A percentile compares a stretch with the other conserved stretches of the same genome.
phyloP scores from a whole-genome alignment of 2,797 vertebrate species.

The Pantherophis alleghaniensis region DNA sequence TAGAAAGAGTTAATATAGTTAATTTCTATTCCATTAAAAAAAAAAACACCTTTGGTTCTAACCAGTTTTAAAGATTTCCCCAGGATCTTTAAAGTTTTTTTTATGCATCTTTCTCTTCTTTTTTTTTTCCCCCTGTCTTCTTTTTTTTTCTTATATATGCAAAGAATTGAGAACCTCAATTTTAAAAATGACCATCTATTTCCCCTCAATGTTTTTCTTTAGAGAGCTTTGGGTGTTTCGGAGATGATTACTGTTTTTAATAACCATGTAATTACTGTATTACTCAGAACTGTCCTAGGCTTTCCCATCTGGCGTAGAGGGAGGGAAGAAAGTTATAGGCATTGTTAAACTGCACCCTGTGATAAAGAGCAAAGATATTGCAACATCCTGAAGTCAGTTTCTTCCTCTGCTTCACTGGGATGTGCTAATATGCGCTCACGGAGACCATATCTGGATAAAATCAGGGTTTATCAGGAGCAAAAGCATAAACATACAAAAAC shows the following conservation, averaged over 20 bases:
- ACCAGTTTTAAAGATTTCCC: conserved; percentile 66
- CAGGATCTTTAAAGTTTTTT: conserved; percentile 76
- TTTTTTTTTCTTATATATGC: conserved; percentile 68
- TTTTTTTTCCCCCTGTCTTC: too few species aligned
- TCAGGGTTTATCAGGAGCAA: background rate
- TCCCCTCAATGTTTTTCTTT: conserved; percentile 71
- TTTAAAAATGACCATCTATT: conserved; percentile 75
- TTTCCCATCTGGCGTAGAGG: conserved; percentile 67
- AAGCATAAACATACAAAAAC: too few species aligned
- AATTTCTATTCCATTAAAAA: conserved; percentile 68
- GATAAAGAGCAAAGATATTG: background rate
- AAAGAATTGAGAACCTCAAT: conserved; percentile 71
- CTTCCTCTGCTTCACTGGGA: background rate
- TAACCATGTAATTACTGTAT: conserved; percentile 78
- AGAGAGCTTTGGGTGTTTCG: conserved; percentile 70
- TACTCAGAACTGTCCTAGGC: conserved; percentile 74
- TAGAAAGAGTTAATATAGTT: conserved; percentile 53
- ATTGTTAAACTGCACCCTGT: conserved; percentile 35
- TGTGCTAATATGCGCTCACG: background rate
- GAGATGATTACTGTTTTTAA: conserved; percentile 81
- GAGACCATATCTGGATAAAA: background rate
- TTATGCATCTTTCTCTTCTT: conserved; percentile 61
- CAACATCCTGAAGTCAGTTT: background rate
- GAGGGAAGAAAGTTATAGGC: conserved; percentile 64
- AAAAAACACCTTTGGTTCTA: conserved; percentile 67